Evolutionary conservation across 2,797 vertebrate species (phyloP).

Genomic region (Allobates femoralis): DNA sequence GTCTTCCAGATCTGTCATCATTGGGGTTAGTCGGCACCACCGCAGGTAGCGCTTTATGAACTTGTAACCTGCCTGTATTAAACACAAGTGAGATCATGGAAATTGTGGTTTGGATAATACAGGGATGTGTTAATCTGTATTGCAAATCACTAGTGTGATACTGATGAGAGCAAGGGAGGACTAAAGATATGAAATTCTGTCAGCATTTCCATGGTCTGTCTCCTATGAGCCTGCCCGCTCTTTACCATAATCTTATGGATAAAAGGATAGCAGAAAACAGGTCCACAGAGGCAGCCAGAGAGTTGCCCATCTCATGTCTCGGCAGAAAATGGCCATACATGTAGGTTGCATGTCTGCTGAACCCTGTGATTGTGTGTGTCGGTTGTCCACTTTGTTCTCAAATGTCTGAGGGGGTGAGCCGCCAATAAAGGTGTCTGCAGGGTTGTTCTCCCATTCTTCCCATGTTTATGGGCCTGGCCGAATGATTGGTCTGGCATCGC

Average conservation of each 20-base stretch:
- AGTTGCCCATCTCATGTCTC: too few species aligned
- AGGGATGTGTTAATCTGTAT: not conserved
- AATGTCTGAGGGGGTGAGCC: too few species aligned
- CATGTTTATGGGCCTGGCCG: too few species aligned
- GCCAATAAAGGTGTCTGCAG: too few species aligned
- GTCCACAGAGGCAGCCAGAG: too few species aligned
- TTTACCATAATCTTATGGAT: not conserved
- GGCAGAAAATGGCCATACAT: too few species aligned
- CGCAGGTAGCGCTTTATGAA: not conserved
- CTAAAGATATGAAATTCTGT: not conserved
- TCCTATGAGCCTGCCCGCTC: not conserved
- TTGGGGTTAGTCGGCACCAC: not conserved
- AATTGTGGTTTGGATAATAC: not conserved
- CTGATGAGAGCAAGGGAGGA: not conserved
- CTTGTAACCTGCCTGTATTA: not conserved
- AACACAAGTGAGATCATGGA: conserved; percentile 1
- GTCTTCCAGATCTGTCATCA: conserved; percentile 10
- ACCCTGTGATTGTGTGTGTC: too few species aligned
- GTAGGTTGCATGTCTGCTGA: too few species aligned
- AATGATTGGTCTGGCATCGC: too few species aligned
- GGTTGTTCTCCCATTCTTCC: too few species aligned
- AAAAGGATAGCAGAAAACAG: too few species aligned
- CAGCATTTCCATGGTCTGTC: not conserved
- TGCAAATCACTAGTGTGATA: not conserved
- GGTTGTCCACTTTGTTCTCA: too few species aligned